phyloP scores from a whole-genome alignment of 2,113 vertebrate genomes.

The Solenodon paradoxus region DNA sequence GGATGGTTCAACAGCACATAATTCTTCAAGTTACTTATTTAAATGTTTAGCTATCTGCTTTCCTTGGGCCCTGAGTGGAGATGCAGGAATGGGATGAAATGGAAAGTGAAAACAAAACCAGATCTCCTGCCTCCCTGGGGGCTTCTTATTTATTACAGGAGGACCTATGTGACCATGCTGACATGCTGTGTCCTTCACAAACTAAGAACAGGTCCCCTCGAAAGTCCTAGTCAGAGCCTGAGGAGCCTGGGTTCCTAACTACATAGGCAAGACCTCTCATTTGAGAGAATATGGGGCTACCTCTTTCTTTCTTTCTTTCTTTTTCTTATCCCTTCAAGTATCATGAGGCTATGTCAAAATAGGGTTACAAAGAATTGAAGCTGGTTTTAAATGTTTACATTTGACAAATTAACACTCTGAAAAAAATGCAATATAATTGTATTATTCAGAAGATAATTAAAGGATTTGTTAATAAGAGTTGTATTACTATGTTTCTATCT shows the following conservation, averaged over 20 bases:
- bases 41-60: constrained; percentile 36
- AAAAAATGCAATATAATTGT: background rate
- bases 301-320: background rate
- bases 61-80: background rate
- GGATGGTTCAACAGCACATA: constrained; percentile 42
- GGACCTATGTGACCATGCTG: background rate
- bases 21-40: constrained; percentile 51
- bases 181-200: background rate
- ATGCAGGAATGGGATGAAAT: background rate
- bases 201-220: background rate
- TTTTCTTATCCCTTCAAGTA: background rate
- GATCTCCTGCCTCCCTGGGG: background rate
- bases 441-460: constrained; percentile 25
- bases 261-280: background rate
- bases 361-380: constrained; percentile 25
- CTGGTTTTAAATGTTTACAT: constrained; percentile 32
- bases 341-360: constrained; percentile 38
- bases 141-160: background rate
- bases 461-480: constrained; percentile 20
- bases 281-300: background rate
- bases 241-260: background rate
- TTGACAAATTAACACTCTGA: constrained; percentile 47
- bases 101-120: background rate
- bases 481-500: background rate
- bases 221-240: background rate